These are phyloP conservation scores for Drosophila seclusa DNA, from an alignment of 2,888 invertebrate genomes.

Conservation along the genomic window DNA sequence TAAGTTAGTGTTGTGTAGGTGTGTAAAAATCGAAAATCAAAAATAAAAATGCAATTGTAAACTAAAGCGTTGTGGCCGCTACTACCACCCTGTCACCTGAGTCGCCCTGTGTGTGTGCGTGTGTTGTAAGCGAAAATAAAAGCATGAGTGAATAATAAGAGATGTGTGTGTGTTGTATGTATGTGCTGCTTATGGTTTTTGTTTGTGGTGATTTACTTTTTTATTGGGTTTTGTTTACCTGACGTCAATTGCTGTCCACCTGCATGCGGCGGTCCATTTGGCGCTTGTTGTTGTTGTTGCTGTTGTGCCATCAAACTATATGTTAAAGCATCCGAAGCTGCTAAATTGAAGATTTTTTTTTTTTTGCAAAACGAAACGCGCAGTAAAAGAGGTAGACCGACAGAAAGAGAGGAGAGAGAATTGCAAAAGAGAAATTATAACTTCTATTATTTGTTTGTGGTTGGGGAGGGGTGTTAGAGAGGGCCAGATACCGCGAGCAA, in stretches of 20 bases:
- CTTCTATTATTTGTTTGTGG: slow-evolving; percentile 23
- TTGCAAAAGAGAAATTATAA: slow-evolving; percentile 52
- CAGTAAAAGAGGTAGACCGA: slow-evolving; percentile 6
- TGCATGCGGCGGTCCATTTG: slow-evolving; percentile 81
- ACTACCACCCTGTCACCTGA: slow-evolving; percentile 28
- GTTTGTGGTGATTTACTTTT: slow-evolving; percentile 25
- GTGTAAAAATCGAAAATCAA: slow-evolving; percentile 5
- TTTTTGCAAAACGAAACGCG: slow-evolving; percentile 21
- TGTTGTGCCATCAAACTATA: slow-evolving; percentile 84
- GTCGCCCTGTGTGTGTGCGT: slow-evolving; percentile 40
- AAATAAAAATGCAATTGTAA: slow-evolving; percentile 10
- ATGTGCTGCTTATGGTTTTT: slow-evolving; percentile 10
- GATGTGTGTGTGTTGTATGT: slow-evolving; percentile 5
- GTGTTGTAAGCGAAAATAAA: slow-evolving; percentile 4
- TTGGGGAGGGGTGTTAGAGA: slow-evolving; percentile 6
- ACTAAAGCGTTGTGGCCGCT: slow-evolving; percentile 7
- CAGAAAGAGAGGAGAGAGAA: slow-evolving; percentile 43
- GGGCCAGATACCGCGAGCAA: slow-evolving; percentile 45
- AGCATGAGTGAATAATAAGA: slow-evolving; percentile 9
- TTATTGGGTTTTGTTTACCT: slow-evolving; percentile 68
- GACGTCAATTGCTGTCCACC: slow-evolving; percentile 80
- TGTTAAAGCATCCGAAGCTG: slow-evolving; percentile 84
- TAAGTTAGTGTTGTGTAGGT: slow-evolving; percentile 7
- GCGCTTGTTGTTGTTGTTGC: slow-evolving; percentile 76
- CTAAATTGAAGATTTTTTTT: slow-evolving; percentile 60